Evolutionary conservation across 1,140 invertebrate species (phyloP), one percentile per base, ranked within the genome.

Genomic region (Formica selysi): DNA sequence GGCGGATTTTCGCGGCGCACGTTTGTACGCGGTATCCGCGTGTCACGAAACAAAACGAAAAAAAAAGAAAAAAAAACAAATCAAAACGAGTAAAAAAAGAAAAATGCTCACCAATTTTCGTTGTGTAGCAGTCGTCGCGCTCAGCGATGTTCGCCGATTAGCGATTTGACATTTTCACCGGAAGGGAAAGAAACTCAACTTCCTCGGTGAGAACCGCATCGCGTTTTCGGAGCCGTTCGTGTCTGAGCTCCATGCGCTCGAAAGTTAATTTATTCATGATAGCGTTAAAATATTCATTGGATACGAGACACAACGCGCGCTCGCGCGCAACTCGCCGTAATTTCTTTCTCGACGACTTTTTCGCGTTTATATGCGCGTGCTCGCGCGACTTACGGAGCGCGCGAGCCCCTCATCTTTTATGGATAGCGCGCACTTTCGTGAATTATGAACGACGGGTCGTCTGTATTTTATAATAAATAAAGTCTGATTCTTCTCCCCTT

Each of bases 241-340:
- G 32, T 70, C 41, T 10, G 32, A 13, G 26, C 41, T 41, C 38
- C 16, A 19, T 41, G 48, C 73, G 48, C 57, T 64, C 32, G 32
- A 76, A 80, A 36, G 54, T 89, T 90, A 90, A 90, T 88, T 90
- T 90, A 90, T 90, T 90, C 89, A 90, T 88, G 73, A 73, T 71
- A 6, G 54, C 59, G 89, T 83, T 90, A 88, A 90, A 90, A 86
- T 88, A 90, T 90, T 90, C 89, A 90, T 88, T 71, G 89, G 74
- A 87, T 76, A 74, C 44, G 71, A 19, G 44, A 86, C 73, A 89
- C 76, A 76, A 61, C 61, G 73, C 19, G 61, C 54, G 29, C 79
- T 44, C 22, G 29, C 79, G 54, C 38, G 54, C 54, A 54, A 65
- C 67, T 73, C 79, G 22, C 68, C 79, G 79, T 83, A 83, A 83